These are phyloP conservation scores for Enteromius argenteus DNA, from an alignment of 2,797 vertebrate species.

Conservation along the genomic window DNA sequence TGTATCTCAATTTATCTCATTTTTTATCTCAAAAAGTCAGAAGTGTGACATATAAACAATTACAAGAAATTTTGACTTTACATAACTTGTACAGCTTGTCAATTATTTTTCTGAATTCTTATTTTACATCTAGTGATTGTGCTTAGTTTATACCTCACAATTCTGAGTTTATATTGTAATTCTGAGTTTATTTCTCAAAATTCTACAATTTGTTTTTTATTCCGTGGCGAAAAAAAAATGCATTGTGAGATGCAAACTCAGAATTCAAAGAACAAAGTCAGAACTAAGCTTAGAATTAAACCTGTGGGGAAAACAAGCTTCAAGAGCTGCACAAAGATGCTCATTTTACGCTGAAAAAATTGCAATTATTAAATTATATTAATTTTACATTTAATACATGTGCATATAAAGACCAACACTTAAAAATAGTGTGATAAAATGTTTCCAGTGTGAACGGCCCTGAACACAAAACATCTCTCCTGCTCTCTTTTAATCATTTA, in stretches of 20 bases:
- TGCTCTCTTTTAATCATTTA: slow-evolving; percentile 25
- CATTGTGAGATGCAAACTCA: neutral
- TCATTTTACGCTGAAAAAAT: neutral
- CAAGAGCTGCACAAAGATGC: neutral
- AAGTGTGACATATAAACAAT: neutral
- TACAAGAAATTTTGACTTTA: too few species aligned
- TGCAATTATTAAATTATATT: neutral
- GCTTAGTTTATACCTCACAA: neutral
- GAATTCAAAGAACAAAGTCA: neutral
- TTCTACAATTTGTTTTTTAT: neutral
- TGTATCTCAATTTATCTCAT: neutral
- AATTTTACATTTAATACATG: too few species aligned
- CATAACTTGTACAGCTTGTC: too few species aligned
- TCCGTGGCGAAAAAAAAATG: neutral
- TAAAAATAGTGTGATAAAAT: neutral
- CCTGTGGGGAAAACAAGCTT: neutral
- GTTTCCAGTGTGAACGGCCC: neutral
- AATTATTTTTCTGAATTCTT: neutral
- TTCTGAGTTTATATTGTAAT: neutral
- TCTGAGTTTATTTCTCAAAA: neutral
- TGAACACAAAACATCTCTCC: slow-evolving; percentile 1
- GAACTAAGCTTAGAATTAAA: neutral
- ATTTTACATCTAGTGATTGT: neutral
- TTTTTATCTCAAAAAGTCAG: neutral
- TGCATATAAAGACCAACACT: neutral